Percentiles rank a stretch among this genome's conserved stretches.
phyloP scores from a whole-genome alignment of 2,113 vertebrate species.

The Pao palembangensis region DNA sequence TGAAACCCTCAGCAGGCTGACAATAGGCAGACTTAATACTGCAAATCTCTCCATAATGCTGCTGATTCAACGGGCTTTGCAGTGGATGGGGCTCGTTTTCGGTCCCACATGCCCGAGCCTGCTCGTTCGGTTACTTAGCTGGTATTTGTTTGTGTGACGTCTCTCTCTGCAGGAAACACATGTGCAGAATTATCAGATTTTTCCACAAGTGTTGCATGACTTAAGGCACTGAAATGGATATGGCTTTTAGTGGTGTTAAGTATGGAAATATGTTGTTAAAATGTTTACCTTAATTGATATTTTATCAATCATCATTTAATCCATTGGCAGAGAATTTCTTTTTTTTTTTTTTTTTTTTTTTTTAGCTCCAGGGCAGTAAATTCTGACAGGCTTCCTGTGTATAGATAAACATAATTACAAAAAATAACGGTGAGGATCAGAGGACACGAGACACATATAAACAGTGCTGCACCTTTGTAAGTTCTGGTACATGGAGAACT shows the following conservation, averaged over 20 bases:
- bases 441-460: neutral
- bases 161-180: constrained; percentile 11
- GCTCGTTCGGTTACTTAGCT: constrained; percentile 50
- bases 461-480: too few relatives aligned
- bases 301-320: too few relatives aligned
- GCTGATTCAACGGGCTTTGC: constrained; percentile 32
- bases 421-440: too few relatives aligned
- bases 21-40: constrained; percentile 17
- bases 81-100: constrained; percentile 26
- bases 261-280: too few relatives aligned
- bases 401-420: neutral
- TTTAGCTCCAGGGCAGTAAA: neutral
- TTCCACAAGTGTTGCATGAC: neutral
- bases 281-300: too few relatives aligned
- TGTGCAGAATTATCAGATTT: neutral
- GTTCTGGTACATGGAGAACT: too few relatives aligned
- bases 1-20: constrained; percentile 14
- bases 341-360: neutral
- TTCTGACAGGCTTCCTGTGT: neutral
- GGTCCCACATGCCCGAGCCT: constrained; percentile 50
- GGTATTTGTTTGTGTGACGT: constrained; percentile 33
- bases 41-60: constrained; percentile 7
- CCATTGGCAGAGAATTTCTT: too few relatives aligned
- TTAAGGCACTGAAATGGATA: too few relatives aligned
- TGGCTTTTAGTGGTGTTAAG: too few relatives aligned